These are phyloP conservation scores for Tilapia sparmanii DNA, from an alignment of 2,113 vertebrate species.

Conservation along the genomic window DNA sequence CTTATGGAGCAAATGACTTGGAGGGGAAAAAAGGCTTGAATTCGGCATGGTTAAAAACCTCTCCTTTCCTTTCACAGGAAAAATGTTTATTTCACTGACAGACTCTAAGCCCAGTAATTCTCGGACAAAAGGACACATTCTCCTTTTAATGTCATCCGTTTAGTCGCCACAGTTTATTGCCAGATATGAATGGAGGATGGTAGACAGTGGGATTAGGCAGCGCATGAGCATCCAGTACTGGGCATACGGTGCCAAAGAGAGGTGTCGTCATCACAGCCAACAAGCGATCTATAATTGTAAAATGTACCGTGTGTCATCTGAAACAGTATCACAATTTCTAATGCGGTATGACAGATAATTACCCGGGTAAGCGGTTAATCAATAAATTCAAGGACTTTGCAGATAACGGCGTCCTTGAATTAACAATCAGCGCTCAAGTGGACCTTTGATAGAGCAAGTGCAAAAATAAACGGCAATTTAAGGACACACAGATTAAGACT, in stretches of 20 bases:
- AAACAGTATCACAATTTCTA: constrained; percentile 42
- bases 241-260: neutral
- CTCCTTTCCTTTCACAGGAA: neutral
- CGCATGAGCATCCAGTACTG: neutral
- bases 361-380: constrained; percentile 51
- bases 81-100: neutral
- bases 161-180: constrained; percentile 23
- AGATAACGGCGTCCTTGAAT: constrained; percentile 56
- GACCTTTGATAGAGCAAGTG: constrained; percentile 35
- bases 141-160: constrained; percentile 47
- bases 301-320: constrained; percentile 46
- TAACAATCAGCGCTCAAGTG: constrained; percentile 33
- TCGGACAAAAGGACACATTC: constrained; percentile 30
- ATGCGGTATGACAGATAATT: constrained; percentile 45
- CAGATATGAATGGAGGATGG: neutral
- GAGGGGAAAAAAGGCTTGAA: neutral
- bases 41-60: neutral
- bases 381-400: constrained; percentile 59
- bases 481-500: constrained; percentile 4
- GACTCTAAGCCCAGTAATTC: neutral
- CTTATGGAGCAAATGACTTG: neutral
- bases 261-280: constrained; percentile 30
- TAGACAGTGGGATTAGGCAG: neutral
- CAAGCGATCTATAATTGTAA: constrained; percentile 49
- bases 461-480: constrained; percentile 34